Evolutionary conservation across 2,797 vertebrate species (phyloP), one percentile per base, ranked within the genome.

Genomic region (Hoplostethus atlanticus): DNA sequence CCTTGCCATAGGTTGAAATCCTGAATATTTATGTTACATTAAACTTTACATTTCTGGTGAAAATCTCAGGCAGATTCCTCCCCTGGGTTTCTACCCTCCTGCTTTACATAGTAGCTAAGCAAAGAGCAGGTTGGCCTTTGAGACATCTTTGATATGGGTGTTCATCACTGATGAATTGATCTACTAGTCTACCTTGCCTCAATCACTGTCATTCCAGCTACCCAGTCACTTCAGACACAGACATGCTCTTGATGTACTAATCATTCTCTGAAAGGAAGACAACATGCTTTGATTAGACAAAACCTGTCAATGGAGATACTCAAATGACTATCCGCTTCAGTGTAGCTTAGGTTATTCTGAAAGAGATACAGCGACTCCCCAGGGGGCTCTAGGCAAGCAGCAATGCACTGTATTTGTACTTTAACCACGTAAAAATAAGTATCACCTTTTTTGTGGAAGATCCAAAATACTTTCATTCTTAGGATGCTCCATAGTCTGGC

Each of bases 121-220:
- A 28, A 28, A 28, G 28, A 28, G 28, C 28, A 28, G 28, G 5
- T 40, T 40, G 38, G 10, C 38, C 38, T 42, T 9, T 42, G 40
- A 11, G 11, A 42, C 11, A 42, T 10, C 40, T 42, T n/a, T 48
- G 46, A 48, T 21, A 3, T 3, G 40, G 10, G 10, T 11, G 10
- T 53, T 25, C 10, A 28, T 25, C 12, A 17, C 34, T 16, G 17
- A 64, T 10, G 11, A 64, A 38, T 53, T 16, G 34, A 40, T 52
- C 48, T 52, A 52, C 31, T 38, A 31, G 36, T 53, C 50, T 25
- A 48, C 48, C 62, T 53, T 52, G 21, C 36, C 13, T 31, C 44
- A 30, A 62, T 48, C 28, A 61, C 15, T 51, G 60, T 63, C 46
- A 53, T 36, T n/a, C 6, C 31, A 51, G 46, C n/a, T 55, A 12